Percentiles rank a stretch among this genome's conserved stretches.
These are phyloP conservation scores for Oryzias dopingdopingensis DNA, from an alignment of 2,797 vertebrate species.

Conservation along the genomic window DNA sequence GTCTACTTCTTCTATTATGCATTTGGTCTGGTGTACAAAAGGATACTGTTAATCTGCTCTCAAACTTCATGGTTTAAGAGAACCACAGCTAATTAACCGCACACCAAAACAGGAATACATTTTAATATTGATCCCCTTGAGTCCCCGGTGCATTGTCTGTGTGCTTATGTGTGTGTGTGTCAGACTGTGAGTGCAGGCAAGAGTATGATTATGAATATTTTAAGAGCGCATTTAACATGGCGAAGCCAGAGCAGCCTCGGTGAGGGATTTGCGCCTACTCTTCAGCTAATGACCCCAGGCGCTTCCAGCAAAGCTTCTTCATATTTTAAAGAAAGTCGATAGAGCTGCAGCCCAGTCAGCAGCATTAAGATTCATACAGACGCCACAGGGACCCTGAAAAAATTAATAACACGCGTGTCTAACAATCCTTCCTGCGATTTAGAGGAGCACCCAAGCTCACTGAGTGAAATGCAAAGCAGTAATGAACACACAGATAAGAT, in stretches of 20 bases:
- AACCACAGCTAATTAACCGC: slow-evolving; percentile 83
- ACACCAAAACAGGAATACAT: slow-evolving; percentile 82
- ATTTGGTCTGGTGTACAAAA: slow-evolving; percentile 62
- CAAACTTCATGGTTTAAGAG: slow-evolving; percentile 80
- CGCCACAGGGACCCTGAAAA: slow-evolving; percentile 80
- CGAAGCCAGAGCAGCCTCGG: slow-evolving; percentile 73
- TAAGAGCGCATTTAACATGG: slow-evolving; percentile 84
- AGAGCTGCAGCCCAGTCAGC: slow-evolving; percentile 81
- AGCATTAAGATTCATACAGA: slow-evolving; percentile 84
- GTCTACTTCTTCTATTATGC: slow-evolving; percentile 48
- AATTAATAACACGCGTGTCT: slow-evolving; percentile 86
- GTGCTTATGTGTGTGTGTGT: slow-evolving; percentile 38
- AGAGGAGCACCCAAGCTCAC: slow-evolving; percentile 74
- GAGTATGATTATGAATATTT: slow-evolving; percentile 88
- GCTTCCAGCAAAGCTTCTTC: slow-evolving; percentile 85
- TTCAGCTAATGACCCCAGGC: slow-evolving; percentile 85
- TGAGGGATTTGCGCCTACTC: slow-evolving; percentile 83
- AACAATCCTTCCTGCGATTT: slow-evolving; percentile 85
- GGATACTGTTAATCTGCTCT: slow-evolving; percentile 78
- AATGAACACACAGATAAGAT: slow-evolving; percentile 77
- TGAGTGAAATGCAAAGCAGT: slow-evolving; percentile 81
- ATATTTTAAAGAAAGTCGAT: slow-evolving; percentile 87
- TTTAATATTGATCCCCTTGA: slow-evolving; percentile 81
- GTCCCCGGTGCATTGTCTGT: slow-evolving; percentile 70
- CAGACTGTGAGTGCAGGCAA: slow-evolving; percentile 57